Conservation (phyloP, 2,888 invertebrate species). For the Octonoba sinensis region DNA sequence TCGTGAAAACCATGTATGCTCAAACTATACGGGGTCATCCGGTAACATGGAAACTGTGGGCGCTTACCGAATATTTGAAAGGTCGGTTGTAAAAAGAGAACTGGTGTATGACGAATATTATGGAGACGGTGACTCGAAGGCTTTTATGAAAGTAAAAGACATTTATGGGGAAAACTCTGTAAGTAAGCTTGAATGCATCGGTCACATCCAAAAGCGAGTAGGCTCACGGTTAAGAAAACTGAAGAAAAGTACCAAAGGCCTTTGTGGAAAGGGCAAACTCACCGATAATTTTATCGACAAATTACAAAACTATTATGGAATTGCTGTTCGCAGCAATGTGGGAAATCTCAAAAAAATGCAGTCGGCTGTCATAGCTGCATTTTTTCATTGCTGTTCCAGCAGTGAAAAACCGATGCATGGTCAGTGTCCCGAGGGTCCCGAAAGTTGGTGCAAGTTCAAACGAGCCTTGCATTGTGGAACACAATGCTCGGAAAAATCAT, state of each 20-base stretch:
- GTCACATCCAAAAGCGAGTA: slow-evolving; percentile 5
- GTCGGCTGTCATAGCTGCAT: no score
- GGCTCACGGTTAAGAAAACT: background rate
- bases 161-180: slow-evolving; percentile 4
- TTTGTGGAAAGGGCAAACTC: slow-evolving; percentile 8
- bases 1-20: background rate
- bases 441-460: no score
- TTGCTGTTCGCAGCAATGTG: no score
- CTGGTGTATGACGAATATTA: background rate
- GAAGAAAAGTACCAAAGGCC: background rate
- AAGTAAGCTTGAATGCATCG: slow-evolving; percentile 10
- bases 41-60: background rate
- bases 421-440: no score
- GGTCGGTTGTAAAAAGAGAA: background rate
- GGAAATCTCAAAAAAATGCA: no score
- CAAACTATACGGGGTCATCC: slow-evolving; percentile 3
- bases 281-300: background rate
- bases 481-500: no score
- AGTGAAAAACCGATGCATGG: no score
- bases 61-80: slow-evolving; percentile 11
- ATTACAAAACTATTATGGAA: no score
- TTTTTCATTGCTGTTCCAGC: no score
- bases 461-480: no score
- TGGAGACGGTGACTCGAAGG: background rate
- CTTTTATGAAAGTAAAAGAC: background rate